Base-by-base conservation (phyloP, 1,140 invertebrate species). In the Leptinotarsa lineolata region DNA sequence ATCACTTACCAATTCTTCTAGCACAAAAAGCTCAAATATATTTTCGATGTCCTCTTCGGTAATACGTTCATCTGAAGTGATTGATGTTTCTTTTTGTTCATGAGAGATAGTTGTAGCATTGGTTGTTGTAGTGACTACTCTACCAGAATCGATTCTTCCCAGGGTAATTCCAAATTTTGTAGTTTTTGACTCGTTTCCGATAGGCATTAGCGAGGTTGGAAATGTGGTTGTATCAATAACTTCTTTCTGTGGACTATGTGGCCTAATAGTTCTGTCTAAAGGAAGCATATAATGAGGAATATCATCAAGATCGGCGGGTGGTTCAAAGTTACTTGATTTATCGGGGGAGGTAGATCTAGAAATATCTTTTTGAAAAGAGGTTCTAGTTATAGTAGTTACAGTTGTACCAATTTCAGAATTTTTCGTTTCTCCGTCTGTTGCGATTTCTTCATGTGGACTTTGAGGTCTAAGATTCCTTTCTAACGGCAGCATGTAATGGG, bases 1-100 rank as follows among this genome's bases (percentile, higher is more conserved):
- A n/a, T 54, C 68, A 77, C 81, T 86, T 83, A 91, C 90, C 86
- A 92, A 87, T 85, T 88, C 85, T 84, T 93, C 92, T 61, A 93
- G 84, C 72, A 91, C 82, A 78, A 88, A 86, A 70, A 93, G 78
- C 76, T 92, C 91, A 74, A 88, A 91, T 72, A 93, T 92, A 73
- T 91, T 89, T 81, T 93, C 92, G 72, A 93, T 89, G 71, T 89
- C 84, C 73, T 85, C 83, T 68, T 87, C 85, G 54, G 80, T 76
- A 12, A 79, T 72, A n/a, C 48, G 61, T 44, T 74, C 13, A 16
- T 54, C 48, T 85, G 24, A 66, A 18, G 39, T 39, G n/a, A 44
- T 15, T 18, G 30, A 16, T 15, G 4, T 45, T 66, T 66, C 8
- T 66, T 66, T 66, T 71, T 48, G 71, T 44, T 68, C 70, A 20